Conservation (phyloP, 1,140 invertebrate genomes). For the Manduca sexta region DNA sequence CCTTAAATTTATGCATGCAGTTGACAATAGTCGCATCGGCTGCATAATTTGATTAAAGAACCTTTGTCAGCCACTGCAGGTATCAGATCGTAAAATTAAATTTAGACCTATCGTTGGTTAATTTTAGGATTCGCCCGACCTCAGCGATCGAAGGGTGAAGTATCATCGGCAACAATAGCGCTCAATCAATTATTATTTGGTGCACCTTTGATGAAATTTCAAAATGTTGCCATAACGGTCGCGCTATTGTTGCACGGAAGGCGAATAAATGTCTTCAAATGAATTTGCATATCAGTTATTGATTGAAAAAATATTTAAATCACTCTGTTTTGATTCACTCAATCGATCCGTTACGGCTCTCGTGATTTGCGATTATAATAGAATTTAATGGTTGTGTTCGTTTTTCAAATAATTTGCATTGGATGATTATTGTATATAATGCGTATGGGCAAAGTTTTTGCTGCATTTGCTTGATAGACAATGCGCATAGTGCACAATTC, state of each 20-base stretch:
- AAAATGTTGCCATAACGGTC: slow-evolving; percentile 65
- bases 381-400: slow-evolving; percentile 34
- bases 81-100: slow-evolving; percentile 71
- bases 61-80: slow-evolving; percentile 63
- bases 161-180: slow-evolving; percentile 59
- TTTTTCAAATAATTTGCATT: slow-evolving; percentile 25
- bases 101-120: slow-evolving; percentile 68
- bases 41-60: slow-evolving; percentile 71
- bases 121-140: slow-evolving; percentile 65
- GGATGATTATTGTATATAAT: slow-evolving; percentile 16
- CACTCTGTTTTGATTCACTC: slow-evolving; percentile 42
- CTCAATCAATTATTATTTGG: slow-evolving; percentile 68
- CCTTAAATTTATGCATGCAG: slow-evolving; percentile 64
- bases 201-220: slow-evolving; percentile 67
- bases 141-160: slow-evolving; percentile 49
- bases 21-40: slow-evolving; percentile 60
- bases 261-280: slow-evolving; percentile 47
- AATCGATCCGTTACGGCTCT: slow-evolving; percentile 62
- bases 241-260: slow-evolving; percentile 48
- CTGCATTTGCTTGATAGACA: slow-evolving; percentile 39
- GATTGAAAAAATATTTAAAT: slow-evolving; percentile 72
- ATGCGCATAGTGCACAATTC: slow-evolving; percentile 26
- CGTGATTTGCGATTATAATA: slow-evolving; percentile 48
- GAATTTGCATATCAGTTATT: slow-evolving; percentile 71
- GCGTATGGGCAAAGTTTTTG: slow-evolving; percentile 28